Evolutionary conservation across 2,888 invertebrate genomes (phyloP).

Genomic region (Nysson spinosus): DNA sequence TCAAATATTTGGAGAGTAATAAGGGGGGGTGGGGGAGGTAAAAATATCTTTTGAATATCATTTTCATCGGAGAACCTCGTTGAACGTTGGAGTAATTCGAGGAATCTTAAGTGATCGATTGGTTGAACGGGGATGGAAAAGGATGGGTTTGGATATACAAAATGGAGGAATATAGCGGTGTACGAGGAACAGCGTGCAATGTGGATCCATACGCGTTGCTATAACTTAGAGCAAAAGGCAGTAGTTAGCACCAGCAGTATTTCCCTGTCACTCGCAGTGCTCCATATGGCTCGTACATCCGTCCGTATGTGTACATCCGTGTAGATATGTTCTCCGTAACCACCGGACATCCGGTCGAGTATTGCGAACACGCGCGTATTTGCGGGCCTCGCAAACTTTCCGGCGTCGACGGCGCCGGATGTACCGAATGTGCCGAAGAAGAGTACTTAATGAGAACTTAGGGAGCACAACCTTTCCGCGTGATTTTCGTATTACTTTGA

Average conservation of each 20-base stretch:
- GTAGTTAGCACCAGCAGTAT: slow-evolving; percentile 63
- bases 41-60: too few species aligned
- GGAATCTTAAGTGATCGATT: not conserved
- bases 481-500: too few species aligned
- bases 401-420: not conserved
- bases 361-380: slow-evolving; percentile 28
- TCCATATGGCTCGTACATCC: slow-evolving; percentile 47
- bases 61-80: not conserved
- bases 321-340: slow-evolving; percentile 35
- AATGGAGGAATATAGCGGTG: slow-evolving; percentile 3
- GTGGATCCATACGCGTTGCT: slow-evolving; percentile 43
- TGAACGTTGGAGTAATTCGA: not conserved
- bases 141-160: not conserved
- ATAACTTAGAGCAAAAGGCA: slow-evolving; percentile 62
- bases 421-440: not conserved
- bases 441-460: too few species aligned
- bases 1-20: too few species aligned
- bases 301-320: slow-evolving; percentile 24
- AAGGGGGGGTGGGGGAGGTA: too few species aligned
- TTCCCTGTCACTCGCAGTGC: slow-evolving; percentile 60
- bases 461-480: too few species aligned
- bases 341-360: slow-evolving; percentile 31
- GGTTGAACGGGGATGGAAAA: not conserved
- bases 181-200: slow-evolving; percentile 14
- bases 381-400: slow-evolving; percentile 2